Base-by-base conservation (phyloP, 2,113 vertebrate genomes). In the Syrrhaptes paradoxus region DNA sequence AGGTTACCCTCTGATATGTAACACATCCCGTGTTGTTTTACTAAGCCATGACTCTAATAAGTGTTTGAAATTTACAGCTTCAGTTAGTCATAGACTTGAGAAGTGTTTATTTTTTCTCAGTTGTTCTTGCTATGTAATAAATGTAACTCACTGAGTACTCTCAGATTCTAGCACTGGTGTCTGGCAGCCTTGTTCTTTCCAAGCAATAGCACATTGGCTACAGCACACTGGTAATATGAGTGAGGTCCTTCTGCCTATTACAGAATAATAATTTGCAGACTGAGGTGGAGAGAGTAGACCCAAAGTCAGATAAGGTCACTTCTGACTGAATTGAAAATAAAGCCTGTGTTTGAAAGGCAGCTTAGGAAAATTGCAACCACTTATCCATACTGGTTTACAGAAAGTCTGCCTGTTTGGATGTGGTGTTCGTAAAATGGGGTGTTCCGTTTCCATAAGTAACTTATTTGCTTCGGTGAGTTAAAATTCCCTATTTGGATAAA, bases 21-120 rank as follows among this genome's bases (percentile, higher is more conserved):
- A 94, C 92, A 95, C 80, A 7, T 86, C 83, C 52, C 1, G 1
- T 84, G 83, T 74, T 95, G 88, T 90, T 95, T 95, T 88, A 76
- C 85, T 95, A 90, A 93, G 83, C 86, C 89, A 29, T 86, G 88
- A 74, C 61, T 95, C 72, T 32, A 94, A 91, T 77, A 84, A 93
- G 79, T 91, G 92, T 90, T 94, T 90, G 92, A 97, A 96, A 94
- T 95, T 87, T 95, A 96, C 90, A 92, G 66, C 88, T 88, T 93
- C 52, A 61, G 78, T 80, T 90, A 80, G 94, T 95, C 67, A 43
- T 43, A 91, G 93, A 57, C 34, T 74, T 83, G 68, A 91, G 87
- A 90, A 84, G 85, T 94, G 93, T 96, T 97, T 96, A 90, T 96
- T 92, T 97, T 96, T 87, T 95, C 95, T 95, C 88, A 65, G 75